Base-by-base conservation (phyloP, 2,797 vertebrate species). In the Emydoidea blandingii region DNA sequence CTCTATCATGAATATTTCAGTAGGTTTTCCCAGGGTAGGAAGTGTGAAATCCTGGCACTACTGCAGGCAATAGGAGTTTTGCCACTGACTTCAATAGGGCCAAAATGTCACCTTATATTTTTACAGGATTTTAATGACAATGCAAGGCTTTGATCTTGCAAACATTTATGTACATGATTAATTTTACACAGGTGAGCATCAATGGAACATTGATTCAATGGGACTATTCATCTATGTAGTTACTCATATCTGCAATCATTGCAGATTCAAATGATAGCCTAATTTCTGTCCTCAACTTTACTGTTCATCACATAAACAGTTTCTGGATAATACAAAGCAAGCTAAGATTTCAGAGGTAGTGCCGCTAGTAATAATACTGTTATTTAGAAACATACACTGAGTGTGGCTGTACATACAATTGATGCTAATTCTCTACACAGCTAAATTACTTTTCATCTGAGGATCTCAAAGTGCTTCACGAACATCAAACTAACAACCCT, bases 21-120 rank as follows among this genome's bases (percentile, higher is more conserved):
- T 41, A 29, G 57, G 44, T 14, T 27, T n/a, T 6, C 0, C 0
- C 0, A 0, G 21, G 62, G 53, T 81, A 3, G 0, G 6, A 29
- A 12, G 80, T 53, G 34, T 85, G 50, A 62, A 82, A 52, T 50
- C n/a, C 14, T 85, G 19, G 47, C 27, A 27, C 47, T 2, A 1
- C 56, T 2, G 41, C n/a, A 27, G 80, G 2, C 0, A 0, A 52
- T 1, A 29, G 19, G n/a, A 10, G 31, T n/a, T 54, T 12, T 1
- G 14, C 2, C 16, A 3, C 56, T 0, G 31, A 31, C 27, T 16
- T 72, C 37, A 72, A 4, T 3, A 8, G 34, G 41, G 16, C 80
- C 83, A 8, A 0, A 2, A 0, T 8, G 3, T 37, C 56, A 3
- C 0, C 0, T 8, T 2, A 74, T 2, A 8, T 34, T 25, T 59